Evolutionary conservation across 2,113 vertebrate genomes (phyloP).

Genomic region (Anguilla japonica): DNA sequence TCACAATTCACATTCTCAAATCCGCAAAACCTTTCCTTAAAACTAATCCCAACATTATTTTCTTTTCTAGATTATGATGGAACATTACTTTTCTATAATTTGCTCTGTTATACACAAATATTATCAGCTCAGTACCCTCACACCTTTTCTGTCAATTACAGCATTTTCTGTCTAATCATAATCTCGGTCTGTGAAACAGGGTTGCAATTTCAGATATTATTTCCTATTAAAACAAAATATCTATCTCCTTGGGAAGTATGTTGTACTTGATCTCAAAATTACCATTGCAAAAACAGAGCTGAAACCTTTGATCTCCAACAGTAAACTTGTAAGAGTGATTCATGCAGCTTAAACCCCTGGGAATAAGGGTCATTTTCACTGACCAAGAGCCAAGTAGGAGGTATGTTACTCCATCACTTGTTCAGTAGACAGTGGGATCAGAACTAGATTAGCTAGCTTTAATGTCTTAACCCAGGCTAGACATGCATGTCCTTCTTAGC

Average conservation of each 20-base stretch:
- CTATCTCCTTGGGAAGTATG: background rate
- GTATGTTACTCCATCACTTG: constrained; percentile 25
- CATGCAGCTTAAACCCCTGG: background rate
- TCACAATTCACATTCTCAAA: too few relatives aligned
- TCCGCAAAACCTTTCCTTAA: too few relatives aligned
- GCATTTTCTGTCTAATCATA: too few relatives aligned
- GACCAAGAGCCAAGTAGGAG: constrained; percentile 13
- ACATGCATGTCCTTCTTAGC: constrained; percentile 8
- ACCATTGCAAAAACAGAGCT: background rate
- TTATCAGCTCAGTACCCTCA: too few relatives aligned
- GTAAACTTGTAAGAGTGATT: background rate
- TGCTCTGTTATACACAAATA: too few relatives aligned
- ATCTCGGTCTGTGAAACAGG: too few relatives aligned
- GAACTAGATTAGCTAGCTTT: constrained; percentile 30
- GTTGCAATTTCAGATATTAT: too few relatives aligned
- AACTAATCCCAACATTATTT: too few relatives aligned
- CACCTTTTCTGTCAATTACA: too few relatives aligned
- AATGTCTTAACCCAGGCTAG: constrained; percentile 28
- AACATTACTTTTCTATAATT: too few relatives aligned
- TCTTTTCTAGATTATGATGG: too few relatives aligned
- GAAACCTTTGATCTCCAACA: constrained; percentile 24
- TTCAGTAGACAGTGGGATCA: constrained; percentile 27
- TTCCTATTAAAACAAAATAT: background rate
- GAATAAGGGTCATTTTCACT: constrained; percentile 6
- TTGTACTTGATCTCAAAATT: background rate